A percentile compares a stretch with the other conserved stretches of the same genome.
Conservation (phyloP, 1,140 invertebrate genomes). For the Aphaenogaster floridana region DNA sequence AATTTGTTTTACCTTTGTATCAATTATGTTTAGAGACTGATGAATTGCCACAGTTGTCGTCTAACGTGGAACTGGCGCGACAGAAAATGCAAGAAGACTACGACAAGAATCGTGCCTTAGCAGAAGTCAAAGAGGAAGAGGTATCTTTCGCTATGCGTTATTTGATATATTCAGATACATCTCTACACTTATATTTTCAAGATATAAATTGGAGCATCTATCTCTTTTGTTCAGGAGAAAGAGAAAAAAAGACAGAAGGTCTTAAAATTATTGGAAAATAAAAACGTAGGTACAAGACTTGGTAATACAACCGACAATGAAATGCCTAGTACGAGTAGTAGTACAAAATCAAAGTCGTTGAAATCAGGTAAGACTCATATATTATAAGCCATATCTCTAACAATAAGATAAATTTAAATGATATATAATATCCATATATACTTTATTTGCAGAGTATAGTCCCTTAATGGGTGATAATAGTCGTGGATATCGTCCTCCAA, state of each 20-base stretch:
- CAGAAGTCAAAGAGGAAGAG: constrained; percentile 80
- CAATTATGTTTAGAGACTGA: constrained; percentile 82
- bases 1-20: background rate
- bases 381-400: background rate
- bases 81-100: constrained; percentile 85
- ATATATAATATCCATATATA: background rate
- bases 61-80: constrained; percentile 72
- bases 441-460: constrained; percentile 84
- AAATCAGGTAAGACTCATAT: constrained; percentile 72
- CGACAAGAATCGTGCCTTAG: constrained; percentile 74
- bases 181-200: background rate
- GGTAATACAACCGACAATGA: constrained; percentile 59
- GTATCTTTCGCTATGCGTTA: constrained; percentile 67
- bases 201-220: background rate
- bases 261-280: constrained; percentile 61
- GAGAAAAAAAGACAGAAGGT: constrained; percentile 77
- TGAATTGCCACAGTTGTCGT: constrained; percentile 77
- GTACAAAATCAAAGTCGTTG: constrained; percentile 71
- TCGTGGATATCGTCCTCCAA: constrained; percentile 84
- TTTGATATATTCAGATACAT: background rate
- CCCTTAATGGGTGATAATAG: constrained; percentile 85
- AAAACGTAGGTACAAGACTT: constrained; percentile 64
- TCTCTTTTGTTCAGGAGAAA: constrained; percentile 12
- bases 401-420: background rate
- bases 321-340: constrained; percentile 65